A percentile compares a stretch with the other conserved stretches of the same genome.
Evolutionary conservation across 2,113 vertebrate genomes (phyloP).

Genomic region (Formicarius rufipectus): DNA sequence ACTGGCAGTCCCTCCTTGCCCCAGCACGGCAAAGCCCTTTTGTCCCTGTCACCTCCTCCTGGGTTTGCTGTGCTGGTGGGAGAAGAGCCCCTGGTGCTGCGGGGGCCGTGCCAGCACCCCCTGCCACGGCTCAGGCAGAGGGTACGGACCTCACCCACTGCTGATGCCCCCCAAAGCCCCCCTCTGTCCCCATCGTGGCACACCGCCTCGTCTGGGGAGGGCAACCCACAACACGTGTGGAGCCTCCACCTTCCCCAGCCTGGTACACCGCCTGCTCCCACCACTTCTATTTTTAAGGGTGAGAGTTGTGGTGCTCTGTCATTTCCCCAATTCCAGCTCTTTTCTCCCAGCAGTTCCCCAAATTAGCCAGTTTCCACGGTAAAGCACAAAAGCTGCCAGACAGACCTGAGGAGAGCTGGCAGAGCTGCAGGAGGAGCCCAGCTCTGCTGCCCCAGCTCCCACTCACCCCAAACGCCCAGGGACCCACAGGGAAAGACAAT

Average conservation of each 20-base stretch:
- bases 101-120: background rate
- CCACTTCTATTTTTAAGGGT: conserved; percentile 51
- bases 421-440: background rate
- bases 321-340: conserved; percentile 28
- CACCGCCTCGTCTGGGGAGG: background rate
- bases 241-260: background rate
- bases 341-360: conserved; percentile 24
- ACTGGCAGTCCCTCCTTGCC: background rate
- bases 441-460: background rate
- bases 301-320: conserved; percentile 22
- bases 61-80: background rate
- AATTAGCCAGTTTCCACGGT: conserved; percentile 38
- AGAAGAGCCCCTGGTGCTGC: accelerated
- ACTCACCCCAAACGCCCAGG: background rate
- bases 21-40: background rate
- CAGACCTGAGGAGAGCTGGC: background rate
- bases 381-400: conserved; percentile 31
- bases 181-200: background rate
- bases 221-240: background rate
- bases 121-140: background rate
- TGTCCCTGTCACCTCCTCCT: background rate
- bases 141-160: accelerated
- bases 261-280: conserved; percentile 24
- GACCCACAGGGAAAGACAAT: background rate
- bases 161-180: background rate